A percentile compares a stretch with the other conserved stretches of the same genome.
Conservation (phyloP, 2,888 invertebrate species). For the Dicycla oo region DNA sequence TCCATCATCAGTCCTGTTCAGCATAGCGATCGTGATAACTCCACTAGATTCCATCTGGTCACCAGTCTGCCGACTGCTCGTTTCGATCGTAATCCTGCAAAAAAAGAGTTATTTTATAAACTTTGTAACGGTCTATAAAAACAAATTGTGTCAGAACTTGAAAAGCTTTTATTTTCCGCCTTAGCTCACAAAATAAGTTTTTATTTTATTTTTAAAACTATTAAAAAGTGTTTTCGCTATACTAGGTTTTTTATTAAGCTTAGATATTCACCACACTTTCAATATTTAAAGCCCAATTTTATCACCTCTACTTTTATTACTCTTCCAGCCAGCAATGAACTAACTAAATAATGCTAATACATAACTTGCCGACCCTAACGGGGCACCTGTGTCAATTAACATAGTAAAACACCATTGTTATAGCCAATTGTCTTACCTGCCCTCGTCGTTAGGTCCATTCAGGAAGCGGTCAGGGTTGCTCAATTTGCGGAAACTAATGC, state of each 20-base stretch:
- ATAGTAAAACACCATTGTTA: conserved; percentile 62
- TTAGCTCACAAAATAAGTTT: conserved; percentile 24
- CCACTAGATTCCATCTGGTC: conserved; percentile 90
- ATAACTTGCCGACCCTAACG: conserved; percentile 19
- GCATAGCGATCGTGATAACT: conserved; percentile 92
- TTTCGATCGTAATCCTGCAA: conserved; percentile 91
- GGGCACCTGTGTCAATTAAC: conserved; percentile 60
- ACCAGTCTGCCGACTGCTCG: conserved; percentile 84
- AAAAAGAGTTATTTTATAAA: conserved; percentile 25
- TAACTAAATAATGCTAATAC: conserved; percentile 12
- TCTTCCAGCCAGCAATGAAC: conserved; percentile 12
- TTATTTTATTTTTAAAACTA: background rate
- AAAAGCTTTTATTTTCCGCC: conserved; percentile 31
- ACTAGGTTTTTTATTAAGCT: background rate
- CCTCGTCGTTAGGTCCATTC: conserved; percentile 92
- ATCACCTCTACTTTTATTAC: too few relatives aligned
- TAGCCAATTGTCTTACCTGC: conserved; percentile 76
- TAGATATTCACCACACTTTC: background rate
- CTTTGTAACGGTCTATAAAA: conserved; percentile 18
- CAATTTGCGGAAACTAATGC: conserved; percentile 94
- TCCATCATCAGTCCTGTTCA: conserved; percentile 95
- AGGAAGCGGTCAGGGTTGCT: conserved; percentile 92
- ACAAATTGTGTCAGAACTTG: conserved; percentile 36
- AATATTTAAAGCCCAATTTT: background rate
- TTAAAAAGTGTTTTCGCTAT: conserved; percentile 3